Base-by-base conservation (phyloP, 2,888 invertebrate species). In the Eupithecia pulchellata region DNA sequence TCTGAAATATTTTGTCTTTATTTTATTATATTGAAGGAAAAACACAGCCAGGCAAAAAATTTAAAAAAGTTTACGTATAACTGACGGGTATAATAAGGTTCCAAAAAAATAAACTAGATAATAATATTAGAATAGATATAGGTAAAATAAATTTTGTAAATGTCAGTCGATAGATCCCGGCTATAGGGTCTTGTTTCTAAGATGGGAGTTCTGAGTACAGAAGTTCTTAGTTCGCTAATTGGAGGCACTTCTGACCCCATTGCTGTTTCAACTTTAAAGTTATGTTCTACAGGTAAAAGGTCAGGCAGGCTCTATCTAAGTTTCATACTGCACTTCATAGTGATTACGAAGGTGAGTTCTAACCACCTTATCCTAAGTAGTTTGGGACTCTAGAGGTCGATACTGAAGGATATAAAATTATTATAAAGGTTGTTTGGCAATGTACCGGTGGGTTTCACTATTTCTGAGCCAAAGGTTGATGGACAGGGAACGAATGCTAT, bases 121-220 rank as follows among this genome's bases (percentile, higher is more conserved):
- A 47, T 20, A 47, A 47, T 6, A 2, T 20, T 9, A n/a, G 6
- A 47, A 20, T 47, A 11, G 47, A 20, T 47, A n/a, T 47, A 20
- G 47, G 20, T 47, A 1, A 3, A 5, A 17, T n/a, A n/a, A 0
- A 2, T 36, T n/a, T 42, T 20, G 20, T 47, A 20, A 20, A 20
- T 20, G 8, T 47, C 47, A 13, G 52, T 13, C 13, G 25, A 25
- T 13, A 52, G 20, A 52, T 25, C 47, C 25, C 25, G 25, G n/a
- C n/a, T n/a, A n/a, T n/a, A n/a, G n/a, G n/a, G 25, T 52, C 52
- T 13, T 25, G 52, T 52, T 52, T 52, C 52, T 52, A 52, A 52
- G 52, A 25, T 25, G 20, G 20, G n/a, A n/a, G n/a, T 42, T 25
- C 25, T 52, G 25, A 25, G 52, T 52, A 52, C 13, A 52, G 25